Percentiles rank a stretch among this genome's conserved stretches.
Evolutionary conservation across 2,888 invertebrate genomes (phyloP).

Genomic region (Euplexia lucipara): DNA sequence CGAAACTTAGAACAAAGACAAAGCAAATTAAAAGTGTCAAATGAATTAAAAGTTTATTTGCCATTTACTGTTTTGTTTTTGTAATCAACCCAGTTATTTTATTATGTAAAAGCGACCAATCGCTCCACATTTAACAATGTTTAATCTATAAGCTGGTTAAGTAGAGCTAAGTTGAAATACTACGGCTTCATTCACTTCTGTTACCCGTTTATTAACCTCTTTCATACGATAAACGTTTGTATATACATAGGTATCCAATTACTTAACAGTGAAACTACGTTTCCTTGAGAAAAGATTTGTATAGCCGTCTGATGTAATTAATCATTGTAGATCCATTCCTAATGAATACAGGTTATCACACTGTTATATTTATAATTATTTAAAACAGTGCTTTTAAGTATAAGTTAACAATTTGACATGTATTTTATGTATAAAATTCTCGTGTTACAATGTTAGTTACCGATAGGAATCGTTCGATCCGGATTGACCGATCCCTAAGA

Average conservation of each 20-base stretch:
- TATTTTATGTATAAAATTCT: no score
- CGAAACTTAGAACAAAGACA: no score
- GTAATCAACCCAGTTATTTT: no score
- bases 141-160: slow-evolving; percentile 9
- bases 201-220: slow-evolving; percentile 8
- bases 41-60: no score
- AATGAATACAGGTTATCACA: background rate
- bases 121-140: background rate
- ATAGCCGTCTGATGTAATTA: background rate
- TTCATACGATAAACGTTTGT: slow-evolving; percentile 5
- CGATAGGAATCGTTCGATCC: no score
- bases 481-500: no score
- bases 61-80: no score
- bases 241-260: slow-evolving; percentile 25
- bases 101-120: no score
- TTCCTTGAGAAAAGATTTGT: background rate
- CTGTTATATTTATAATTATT: background rate
- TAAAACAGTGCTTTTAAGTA: background rate
- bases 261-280: slow-evolving; percentile 11
- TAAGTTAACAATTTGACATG: no score
- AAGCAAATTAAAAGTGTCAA: no score
- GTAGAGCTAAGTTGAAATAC: slow-evolving; percentile 17
- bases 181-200: slow-evolving; percentile 39
- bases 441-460: no score
- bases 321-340: background rate